Conservation (phyloP, 2,888 invertebrate genomes). For the Phrixothrix hirtus region DNA sequence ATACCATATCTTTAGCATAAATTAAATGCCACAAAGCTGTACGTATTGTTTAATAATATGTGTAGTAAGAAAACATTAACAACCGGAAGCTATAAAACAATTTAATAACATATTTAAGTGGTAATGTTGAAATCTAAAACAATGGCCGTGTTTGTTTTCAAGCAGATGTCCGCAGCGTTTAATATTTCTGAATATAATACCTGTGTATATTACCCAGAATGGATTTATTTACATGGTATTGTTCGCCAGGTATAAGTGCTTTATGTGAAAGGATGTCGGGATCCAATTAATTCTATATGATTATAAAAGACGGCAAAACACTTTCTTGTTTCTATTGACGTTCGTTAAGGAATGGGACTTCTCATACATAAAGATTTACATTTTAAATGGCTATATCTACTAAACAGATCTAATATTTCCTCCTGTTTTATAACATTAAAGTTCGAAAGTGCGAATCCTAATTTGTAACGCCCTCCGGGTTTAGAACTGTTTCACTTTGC, state of each 20-base stretch:
- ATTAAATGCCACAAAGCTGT: conserved; percentile 42
- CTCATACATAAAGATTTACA: conserved; percentile 20
- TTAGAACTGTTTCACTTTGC: not conserved
- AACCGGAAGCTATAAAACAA: conserved; percentile 56
- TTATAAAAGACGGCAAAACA: conserved; percentile 38
- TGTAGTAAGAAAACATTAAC: conserved; percentile 41
- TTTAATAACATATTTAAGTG: conserved; percentile 57
- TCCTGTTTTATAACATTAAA: conserved; percentile 6
- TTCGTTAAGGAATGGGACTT: conserved; percentile 6
- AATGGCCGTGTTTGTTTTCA: conserved; percentile 52
- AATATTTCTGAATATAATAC: conserved; percentile 47
- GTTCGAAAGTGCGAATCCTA: conserved; percentile 17
- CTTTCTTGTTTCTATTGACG: conserved; percentile 16
- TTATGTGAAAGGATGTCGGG: conserved; percentile 46
- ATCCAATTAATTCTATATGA: conserved; percentile 43
- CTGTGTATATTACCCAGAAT: conserved; percentile 44
- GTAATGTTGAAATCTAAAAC: conserved; percentile 54
- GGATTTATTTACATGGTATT: conserved; percentile 53
- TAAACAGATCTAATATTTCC: conserved; percentile 14
- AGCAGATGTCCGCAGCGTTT: conserved; percentile 49
- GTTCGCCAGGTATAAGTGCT: conserved; percentile 45
- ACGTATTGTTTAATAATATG: conserved; percentile 43
- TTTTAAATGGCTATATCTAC: conserved; percentile 11
- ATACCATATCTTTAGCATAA: conserved; percentile 52
- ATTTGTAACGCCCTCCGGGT: conserved; percentile 10